These are phyloP conservation scores for Atrichornis clamosus DNA, from an alignment of 2,113 vertebrate species.

Conservation along the genomic window DNA sequence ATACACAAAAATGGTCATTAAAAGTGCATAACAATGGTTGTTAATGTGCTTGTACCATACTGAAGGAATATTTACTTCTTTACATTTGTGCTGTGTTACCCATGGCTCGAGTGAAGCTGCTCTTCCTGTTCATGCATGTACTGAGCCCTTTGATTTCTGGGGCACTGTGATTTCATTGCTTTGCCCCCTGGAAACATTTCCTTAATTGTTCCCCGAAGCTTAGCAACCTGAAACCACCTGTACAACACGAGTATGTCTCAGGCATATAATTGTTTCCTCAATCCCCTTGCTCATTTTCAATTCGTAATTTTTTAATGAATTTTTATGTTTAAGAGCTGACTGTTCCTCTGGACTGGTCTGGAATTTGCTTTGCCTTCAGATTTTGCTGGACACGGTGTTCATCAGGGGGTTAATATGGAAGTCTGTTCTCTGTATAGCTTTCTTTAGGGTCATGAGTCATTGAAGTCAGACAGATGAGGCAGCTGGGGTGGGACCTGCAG, in stretches of 20 bases:
- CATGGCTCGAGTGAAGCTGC: neutral
- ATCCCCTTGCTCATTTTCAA: neutral
- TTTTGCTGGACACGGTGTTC: neutral
- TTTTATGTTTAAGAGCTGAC: neutral
- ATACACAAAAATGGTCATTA: neutral
- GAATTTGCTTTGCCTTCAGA: neutral
- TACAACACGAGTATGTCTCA: neutral
- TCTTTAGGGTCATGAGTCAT: neutral
- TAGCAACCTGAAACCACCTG: neutral
- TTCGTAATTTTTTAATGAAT: neutral
- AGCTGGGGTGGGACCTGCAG: neutral
- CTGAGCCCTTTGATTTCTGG: neutral
- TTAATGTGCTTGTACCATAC: accelerated
- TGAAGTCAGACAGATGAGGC: neutral
- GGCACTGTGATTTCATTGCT: neutral
- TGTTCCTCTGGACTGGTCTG: neutral
- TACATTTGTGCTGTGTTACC: neutral
- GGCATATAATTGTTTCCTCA: neutral
- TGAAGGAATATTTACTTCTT: neutral
- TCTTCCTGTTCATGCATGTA: neutral
- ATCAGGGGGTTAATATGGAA: neutral
- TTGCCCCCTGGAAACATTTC: neutral
- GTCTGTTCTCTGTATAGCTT: neutral
- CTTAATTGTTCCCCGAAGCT: neutral
- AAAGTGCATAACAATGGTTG: accelerated